These are phyloP conservation scores for Phaethornis superciliosus DNA, from an alignment of 2,113 vertebrate genomes.

Conservation along the genomic window DNA sequence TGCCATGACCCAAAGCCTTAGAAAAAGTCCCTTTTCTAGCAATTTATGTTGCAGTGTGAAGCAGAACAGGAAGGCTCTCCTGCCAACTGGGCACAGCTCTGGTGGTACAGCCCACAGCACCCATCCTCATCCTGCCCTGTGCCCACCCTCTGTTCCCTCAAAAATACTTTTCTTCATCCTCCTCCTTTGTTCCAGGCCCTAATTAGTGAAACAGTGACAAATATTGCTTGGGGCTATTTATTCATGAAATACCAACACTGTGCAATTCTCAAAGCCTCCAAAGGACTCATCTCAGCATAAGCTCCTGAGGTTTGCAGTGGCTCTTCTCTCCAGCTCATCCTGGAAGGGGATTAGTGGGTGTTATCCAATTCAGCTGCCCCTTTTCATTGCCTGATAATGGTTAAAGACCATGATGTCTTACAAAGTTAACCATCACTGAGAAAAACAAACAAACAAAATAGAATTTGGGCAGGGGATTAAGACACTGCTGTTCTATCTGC, in stretches of 20 bases:
- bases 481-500: not conserved
- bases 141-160: not conserved
- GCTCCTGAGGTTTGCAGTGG: not conserved
- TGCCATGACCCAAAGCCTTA: not conserved
- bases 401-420: not conserved
- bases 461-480: not conserved
- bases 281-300: slow-evolving; percentile 5
- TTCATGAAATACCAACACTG: slow-evolving; percentile 55
- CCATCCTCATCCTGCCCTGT: not conserved
- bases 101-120: not conserved
- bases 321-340: slow-evolving; percentile 5
- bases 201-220: slow-evolving; percentile 40
- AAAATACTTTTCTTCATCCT: not conserved
- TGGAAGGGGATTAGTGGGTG: slow-evolving; percentile 45
- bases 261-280: slow-evolving; percentile 7
- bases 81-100: not conserved
- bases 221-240: slow-evolving; percentile 56
- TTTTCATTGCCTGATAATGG: slow-evolving; percentile 42
- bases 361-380: slow-evolving; percentile 33
- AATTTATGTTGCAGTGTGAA: fast-evolving
- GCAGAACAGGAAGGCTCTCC: not conserved
- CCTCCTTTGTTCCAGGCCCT: not conserved
- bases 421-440: not conserved
- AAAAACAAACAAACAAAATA: not conserved
- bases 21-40: not conserved